These are phyloP conservation scores for Centroberyx gerrardi DNA, from an alignment of 2,797 vertebrate species.

Conservation along the genomic window DNA sequence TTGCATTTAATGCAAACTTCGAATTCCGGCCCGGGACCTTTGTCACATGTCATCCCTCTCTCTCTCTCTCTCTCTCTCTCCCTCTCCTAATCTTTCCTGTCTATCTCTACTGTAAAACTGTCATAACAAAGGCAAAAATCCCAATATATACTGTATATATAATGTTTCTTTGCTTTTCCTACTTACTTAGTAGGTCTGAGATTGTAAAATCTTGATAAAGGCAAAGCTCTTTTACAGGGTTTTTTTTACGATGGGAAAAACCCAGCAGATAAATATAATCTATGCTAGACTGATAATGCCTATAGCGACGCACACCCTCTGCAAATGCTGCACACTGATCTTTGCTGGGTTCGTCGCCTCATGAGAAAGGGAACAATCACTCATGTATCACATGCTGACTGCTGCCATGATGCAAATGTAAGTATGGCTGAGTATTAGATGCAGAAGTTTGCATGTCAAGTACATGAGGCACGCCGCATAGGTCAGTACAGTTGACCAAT, in stretches of 20 bases:
- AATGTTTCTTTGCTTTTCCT: neutral
- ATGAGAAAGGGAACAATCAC: neutral
- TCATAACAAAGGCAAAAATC: no score
- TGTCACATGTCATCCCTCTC: no score
- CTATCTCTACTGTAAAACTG: no score
- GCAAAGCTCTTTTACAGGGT: neutral
- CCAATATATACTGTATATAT: no score
- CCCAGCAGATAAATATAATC: neutral
- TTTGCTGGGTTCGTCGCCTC: no score
- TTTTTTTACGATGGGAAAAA: neutral
- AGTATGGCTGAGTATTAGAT: neutral
- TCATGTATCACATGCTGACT: neutral
- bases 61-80: no score
- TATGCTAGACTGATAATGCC: neutral
- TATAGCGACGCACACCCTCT: neutral
- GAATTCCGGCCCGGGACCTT: no score
- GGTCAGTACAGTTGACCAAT: no score
- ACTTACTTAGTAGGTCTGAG: neutral
- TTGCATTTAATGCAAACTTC: slow-evolving; percentile 16
- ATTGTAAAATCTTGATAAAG: neutral
- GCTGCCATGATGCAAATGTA: neutral
- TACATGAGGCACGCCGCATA: neutral
- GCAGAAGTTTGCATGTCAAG: neutral
- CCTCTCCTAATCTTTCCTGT: no score
- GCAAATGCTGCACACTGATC: no score